A percentile compares a stretch with the other conserved stretches of the same genome.
Conservation (phyloP, 2,113 vertebrate genomes). For the Otolemur garnettii region DNA sequence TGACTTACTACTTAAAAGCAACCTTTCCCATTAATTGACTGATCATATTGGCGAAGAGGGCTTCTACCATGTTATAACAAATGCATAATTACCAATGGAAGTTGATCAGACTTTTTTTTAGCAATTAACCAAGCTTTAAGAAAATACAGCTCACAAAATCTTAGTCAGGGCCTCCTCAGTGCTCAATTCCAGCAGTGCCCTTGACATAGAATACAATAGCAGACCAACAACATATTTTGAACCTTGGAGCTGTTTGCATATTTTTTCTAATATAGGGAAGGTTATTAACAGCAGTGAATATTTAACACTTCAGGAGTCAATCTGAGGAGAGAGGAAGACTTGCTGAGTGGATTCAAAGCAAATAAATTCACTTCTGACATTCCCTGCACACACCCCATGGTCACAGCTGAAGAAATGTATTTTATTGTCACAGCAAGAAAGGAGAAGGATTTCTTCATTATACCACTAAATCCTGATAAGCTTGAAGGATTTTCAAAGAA, state of each 20-base stretch:
- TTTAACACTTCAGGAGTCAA: background rate
- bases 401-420: background rate
- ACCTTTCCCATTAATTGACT: background rate
- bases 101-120: background rate
- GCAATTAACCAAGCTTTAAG: background rate
- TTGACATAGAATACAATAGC: background rate
- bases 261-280: background rate
- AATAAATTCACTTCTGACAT: constrained; percentile 3
- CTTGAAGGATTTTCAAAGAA: constrained; percentile 35
- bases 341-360: constrained; percentile 28
- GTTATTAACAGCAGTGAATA: background rate
- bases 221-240: background rate
- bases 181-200: background rate
- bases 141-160: background rate
- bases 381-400: background rate
- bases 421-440: background rate
- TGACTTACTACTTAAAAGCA: background rate
- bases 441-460: background rate
- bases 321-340: background rate
- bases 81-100: background rate
- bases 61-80: background rate
- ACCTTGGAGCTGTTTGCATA: background rate
- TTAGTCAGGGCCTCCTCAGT: background rate
- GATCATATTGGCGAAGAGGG: background rate
- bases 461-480: constrained; percentile 26